A percentile compares a stretch with the other conserved stretches of the same genome.
These are phyloP conservation scores for Spermophilus dauricus DNA, from an alignment of 2,113 vertebrate genomes.

Conservation along the genomic window DNA sequence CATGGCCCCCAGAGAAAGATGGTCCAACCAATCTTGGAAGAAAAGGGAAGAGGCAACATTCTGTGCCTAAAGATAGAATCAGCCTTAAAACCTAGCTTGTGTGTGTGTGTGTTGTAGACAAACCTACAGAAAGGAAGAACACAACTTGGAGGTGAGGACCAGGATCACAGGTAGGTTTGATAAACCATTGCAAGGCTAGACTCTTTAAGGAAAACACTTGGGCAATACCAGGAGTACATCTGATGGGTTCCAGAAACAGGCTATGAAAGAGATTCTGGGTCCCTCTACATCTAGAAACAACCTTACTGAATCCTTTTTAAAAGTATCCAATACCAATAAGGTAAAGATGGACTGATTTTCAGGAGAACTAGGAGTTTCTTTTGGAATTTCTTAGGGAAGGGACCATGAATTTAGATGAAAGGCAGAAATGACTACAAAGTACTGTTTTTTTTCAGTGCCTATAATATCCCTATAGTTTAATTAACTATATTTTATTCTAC, in stretches of 20 bases:
- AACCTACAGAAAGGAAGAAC: not conserved
- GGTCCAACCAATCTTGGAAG: not conserved
- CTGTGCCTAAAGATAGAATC: not conserved
- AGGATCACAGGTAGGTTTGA: not conserved
- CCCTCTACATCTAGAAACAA: not conserved
- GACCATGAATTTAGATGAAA: slow-evolving; percentile 44
- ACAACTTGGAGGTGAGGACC: not conserved
- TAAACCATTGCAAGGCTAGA: not conserved
- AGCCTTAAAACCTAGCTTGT: not conserved
- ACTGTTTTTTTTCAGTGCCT: not conserved
- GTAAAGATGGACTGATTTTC: not conserved
- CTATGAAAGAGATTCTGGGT: not conserved
- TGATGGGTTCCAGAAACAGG: not conserved
- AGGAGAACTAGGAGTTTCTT: not conserved
- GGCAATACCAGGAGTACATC: not conserved
- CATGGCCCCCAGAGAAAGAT: not conserved
- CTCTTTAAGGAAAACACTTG: not conserved
- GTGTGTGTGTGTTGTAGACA: not conserved
- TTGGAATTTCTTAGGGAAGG: slow-evolving; percentile 19
- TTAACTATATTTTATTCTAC: slow-evolving; percentile 8
- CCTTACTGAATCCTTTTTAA: not conserved
- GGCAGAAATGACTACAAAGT: not conserved
- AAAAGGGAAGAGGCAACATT: not conserved
- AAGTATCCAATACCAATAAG: not conserved
- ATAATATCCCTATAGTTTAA: slow-evolving; percentile 57